phyloP scores from a whole-genome alignment of 2,113 vertebrate species.

The Thamnophis sirtalis region DNA sequence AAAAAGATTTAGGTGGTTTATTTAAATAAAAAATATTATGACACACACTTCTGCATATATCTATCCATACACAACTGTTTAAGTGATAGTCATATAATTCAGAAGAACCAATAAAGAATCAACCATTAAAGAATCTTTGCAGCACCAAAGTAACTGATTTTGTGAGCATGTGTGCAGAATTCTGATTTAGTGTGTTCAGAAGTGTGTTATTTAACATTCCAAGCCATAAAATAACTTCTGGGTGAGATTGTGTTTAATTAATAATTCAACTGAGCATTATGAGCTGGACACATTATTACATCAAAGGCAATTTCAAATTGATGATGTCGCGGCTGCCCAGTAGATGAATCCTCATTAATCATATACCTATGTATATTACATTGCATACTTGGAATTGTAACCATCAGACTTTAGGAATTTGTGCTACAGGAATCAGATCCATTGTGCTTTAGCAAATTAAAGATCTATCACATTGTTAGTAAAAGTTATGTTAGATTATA shows the following conservation, averaged over 20 bases:
- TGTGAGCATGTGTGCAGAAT: neutral
- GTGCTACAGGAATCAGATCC: neutral
- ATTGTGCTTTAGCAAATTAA: neutral
- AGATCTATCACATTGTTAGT: neutral
- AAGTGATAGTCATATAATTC: neutral
- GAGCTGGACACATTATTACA: neutral
- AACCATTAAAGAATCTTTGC: neutral
- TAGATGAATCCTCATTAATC: neutral
- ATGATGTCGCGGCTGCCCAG: neutral
- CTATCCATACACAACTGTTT: neutral
- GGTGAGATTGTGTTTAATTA: neutral
- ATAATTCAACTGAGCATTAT: neutral
- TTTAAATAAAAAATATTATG: neutral
- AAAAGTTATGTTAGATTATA: neutral
- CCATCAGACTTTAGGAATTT: neutral
- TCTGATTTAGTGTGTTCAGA: neutral
- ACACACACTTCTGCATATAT: neutral
- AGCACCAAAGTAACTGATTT: neutral
- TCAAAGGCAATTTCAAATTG: neutral
- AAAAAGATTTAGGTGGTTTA: neutral
- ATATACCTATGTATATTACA: neutral
- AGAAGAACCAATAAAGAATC: neutral
- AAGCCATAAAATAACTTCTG: neutral
- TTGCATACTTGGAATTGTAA: neutral
- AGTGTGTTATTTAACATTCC: neutral